Percentiles rank a stretch among this genome's conserved stretches.
Evolutionary conservation across 2,113 vertebrate genomes (phyloP).

Genomic region (Tetraodon nigroviridis): DNA sequence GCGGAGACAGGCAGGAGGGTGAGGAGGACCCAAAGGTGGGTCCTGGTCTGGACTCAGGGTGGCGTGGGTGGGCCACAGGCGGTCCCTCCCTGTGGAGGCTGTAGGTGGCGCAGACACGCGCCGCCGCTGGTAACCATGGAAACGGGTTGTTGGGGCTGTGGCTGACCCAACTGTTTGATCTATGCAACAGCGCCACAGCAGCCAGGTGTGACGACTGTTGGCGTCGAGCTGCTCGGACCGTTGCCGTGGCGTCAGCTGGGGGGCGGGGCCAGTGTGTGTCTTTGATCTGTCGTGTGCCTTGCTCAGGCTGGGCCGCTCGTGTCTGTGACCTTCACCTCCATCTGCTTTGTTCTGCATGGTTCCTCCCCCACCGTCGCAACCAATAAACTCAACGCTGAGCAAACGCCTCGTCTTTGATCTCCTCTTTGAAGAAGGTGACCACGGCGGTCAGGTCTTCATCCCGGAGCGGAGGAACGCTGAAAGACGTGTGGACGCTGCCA

Average conservation of each 20-base stretch:
- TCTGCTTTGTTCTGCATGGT: slow-evolving; percentile 86
- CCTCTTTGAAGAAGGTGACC: no score
- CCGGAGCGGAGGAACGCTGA: no score
- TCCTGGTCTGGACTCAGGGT: no score
- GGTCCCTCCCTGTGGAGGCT: slow-evolving; percentile 39
- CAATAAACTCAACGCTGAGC: slow-evolving; percentile 88
- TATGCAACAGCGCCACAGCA: slow-evolving; percentile 88
- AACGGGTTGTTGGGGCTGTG: no score
- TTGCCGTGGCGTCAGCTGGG: slow-evolving; percentile 58
- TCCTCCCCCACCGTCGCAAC: slow-evolving; percentile 71
- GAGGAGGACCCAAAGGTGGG: no score
- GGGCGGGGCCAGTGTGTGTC: slow-evolving; percentile 44
- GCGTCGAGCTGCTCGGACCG: slow-evolving; percentile 49
- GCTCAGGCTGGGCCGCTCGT: slow-evolving; percentile 86
- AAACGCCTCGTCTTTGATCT: slow-evolving; percentile 19
- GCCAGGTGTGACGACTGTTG: slow-evolving; percentile 74
- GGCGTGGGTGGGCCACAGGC: neutral
- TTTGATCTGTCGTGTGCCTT: slow-evolving; percentile 86
- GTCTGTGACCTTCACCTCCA: slow-evolving; percentile 84
- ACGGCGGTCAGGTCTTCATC: no score
- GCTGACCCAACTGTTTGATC: slow-evolving; percentile 49
- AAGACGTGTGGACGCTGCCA: neutral
- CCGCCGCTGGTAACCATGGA: no score
- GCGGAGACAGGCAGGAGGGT: no score
- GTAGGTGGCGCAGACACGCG: no score